A percentile compares a stretch with the other conserved stretches of the same genome.
Conservation (phyloP, 2,113 vertebrate genomes). For the Tachycineta bicolor region DNA sequence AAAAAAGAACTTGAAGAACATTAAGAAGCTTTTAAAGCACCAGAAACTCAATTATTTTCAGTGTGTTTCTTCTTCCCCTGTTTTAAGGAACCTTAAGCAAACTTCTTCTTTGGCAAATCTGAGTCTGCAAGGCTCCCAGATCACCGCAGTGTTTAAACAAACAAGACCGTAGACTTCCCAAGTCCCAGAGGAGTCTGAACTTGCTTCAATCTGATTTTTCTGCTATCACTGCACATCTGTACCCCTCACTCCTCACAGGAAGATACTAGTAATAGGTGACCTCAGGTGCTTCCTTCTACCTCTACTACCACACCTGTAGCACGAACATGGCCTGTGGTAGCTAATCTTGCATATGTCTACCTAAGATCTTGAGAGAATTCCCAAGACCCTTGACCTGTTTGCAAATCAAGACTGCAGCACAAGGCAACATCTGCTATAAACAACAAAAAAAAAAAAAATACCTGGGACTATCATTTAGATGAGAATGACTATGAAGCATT, state of each 20-base stretch:
- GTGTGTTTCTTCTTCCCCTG: not conserved
- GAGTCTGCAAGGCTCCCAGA: not conserved
- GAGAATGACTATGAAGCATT: not conserved
- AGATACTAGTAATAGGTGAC: not conserved
- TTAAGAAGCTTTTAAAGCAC: constrained; percentile 52
- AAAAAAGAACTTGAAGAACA: constrained; percentile 37
- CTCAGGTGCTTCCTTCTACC: not conserved
- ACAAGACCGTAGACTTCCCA: not conserved
- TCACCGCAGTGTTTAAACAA: constrained; percentile 9
- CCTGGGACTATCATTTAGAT: not conserved
- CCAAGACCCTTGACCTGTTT: not conserved
- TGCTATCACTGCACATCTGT: not conserved
- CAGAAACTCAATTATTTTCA: constrained; percentile 55
- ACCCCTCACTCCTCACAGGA: not conserved
- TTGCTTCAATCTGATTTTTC: not conserved
- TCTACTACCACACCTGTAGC: not conserved
- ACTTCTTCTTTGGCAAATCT: not conserved
- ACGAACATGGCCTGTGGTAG: not conserved
- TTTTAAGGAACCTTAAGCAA: constrained; percentile 29
- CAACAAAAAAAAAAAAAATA: not conserved
- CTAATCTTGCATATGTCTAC: not conserved
- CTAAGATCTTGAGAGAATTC: not conserved
- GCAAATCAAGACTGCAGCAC: not conserved
- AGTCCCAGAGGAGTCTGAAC: not conserved
- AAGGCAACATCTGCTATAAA: constrained; percentile 30